Percentiles rank a stretch among this genome's conserved stretches.
Evolutionary conservation across 2,113 vertebrate species (phyloP).

Genomic region (Damaliscus lunatus): DNA sequence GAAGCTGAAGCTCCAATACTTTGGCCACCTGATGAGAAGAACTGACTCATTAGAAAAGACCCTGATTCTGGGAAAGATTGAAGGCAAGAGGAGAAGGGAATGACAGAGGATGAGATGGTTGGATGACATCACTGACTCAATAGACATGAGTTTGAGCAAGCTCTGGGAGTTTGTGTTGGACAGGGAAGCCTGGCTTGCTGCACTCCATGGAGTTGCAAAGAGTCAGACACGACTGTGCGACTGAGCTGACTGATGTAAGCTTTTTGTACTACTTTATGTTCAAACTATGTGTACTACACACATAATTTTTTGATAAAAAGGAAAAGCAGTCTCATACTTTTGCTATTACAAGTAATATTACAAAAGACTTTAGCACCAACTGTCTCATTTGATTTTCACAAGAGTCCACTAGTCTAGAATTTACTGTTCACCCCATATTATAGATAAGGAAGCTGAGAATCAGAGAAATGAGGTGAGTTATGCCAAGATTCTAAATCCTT

Average conservation of each 20-base stretch:
- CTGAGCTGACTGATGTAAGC: not conserved
- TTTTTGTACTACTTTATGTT: not conserved
- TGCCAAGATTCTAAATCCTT: not conserved
- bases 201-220: not conserved
- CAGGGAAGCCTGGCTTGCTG: not conserved
- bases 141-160: not conserved
- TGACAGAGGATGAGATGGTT: not conserved
- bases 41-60: not conserved
- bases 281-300: not conserved
- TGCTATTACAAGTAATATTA: not conserved
- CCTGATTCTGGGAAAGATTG: not conserved
- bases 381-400: not conserved
- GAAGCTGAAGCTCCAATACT: not conserved
- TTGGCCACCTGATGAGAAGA: not conserved
- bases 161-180: not conserved
- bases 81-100: not conserved
- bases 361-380: not conserved
- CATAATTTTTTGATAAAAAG: not conserved
- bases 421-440: not conserved
- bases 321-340: not conserved
- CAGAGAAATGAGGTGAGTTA: not conserved
- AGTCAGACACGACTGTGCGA: accelerated
- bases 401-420: not conserved
- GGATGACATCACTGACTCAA: not conserved
- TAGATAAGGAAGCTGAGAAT: not conserved